Base-by-base conservation (phyloP, 2,113 vertebrate species). In the Sturnira hondurensis region DNA sequence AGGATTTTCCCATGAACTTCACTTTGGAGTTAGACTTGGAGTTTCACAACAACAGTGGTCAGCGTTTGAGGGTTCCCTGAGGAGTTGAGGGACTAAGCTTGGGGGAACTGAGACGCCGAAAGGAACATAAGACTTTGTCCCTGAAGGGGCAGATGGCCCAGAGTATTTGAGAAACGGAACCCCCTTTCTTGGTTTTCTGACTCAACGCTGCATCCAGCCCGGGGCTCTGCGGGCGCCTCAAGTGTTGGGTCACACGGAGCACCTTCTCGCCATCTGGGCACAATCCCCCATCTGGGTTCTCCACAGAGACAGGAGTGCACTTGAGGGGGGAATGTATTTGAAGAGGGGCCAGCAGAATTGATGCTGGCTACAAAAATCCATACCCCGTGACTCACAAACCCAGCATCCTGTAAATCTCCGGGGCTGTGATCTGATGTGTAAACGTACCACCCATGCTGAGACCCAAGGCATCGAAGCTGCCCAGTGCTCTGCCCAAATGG, bases 221-320 rank as follows among this genome's bases (percentile, higher is more conserved):
- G 22, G n/a, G 17, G 5, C 28, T 58, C 41, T 67, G 58, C 0
- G 2, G 31, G 31, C 5, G 2, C n/a, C 12, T 28, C 22, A 0
- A 15, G 14, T 19, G 36, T 70, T 13, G 6, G 15, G 5, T 20
- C 8, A 0, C 1, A 6, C n/a, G 52, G 24, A 68, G 45, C 24
- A 24, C 5, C 17, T 47, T 54, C 43, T 74, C 22, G 11, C 20
- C 1, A 12, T 16, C 0, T 2, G 24, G 7, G 4, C 43, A 33
- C 43, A 45, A 47, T 15, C 2, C 45, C 36, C 2, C 10, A 19
- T 33, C 38, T 33, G 33, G 12, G 11, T 77, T 58, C 70, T 31
- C n/a, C 16, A 19, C 41, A 70, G 61, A 67, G 50, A 13, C 7
- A 67, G 38, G 28, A 20, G 43, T 22, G 33, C 38, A n/a, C 26